Percentiles rank a stretch among this genome's conserved stretches.
Conservation (phyloP, 30 jellyfish, hydroid and myxozoan species). For the Aurelia coerulea region DNA sequence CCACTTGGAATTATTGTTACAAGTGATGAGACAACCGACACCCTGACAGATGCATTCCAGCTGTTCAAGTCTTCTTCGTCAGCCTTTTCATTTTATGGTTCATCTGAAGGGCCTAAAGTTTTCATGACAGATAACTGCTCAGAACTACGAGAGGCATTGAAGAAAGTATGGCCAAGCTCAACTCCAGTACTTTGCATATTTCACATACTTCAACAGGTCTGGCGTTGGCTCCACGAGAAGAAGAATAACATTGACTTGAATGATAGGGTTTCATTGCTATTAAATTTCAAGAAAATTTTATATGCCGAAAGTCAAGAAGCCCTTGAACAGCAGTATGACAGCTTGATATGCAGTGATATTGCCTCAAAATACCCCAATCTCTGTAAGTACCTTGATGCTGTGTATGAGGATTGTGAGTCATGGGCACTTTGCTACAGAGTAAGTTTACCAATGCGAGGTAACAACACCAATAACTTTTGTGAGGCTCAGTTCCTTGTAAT, state of each 20-base stretch:
- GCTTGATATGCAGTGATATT: background rate
- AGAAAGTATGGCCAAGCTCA: constrained; percentile 31
- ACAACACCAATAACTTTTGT: background rate
- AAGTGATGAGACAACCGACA: constrained; percentile 43
- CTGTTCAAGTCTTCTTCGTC: no score
- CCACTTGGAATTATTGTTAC: constrained; percentile 50
- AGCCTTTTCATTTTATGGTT: no score
- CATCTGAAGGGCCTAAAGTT: no score
- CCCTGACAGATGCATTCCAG: constrained; percentile 11
- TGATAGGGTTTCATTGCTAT: constrained; percentile 11
- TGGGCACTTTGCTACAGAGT: background rate
- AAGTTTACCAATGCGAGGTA: background rate
- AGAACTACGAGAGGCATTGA: constrained; percentile 20
- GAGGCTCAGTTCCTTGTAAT: constrained; percentile 13
- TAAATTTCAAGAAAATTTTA: constrained; percentile 9
- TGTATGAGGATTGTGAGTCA: background rate
- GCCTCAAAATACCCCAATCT: background rate
- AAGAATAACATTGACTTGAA: background rate
- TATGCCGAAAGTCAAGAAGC: constrained; percentile 18
- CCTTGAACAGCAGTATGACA: constrained; percentile 4
- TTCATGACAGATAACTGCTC: no score
- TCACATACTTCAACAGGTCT: constrained; percentile 41
- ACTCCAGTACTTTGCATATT: constrained; percentile 16
- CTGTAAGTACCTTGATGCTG: background rate
- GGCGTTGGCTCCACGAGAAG: constrained; percentile 56